Percentiles rank a stretch among this genome's conserved stretches.
phyloP scores from a whole-genome alignment of 2,113 vertebrate genomes.

The Hyaena hyaena region DNA sequence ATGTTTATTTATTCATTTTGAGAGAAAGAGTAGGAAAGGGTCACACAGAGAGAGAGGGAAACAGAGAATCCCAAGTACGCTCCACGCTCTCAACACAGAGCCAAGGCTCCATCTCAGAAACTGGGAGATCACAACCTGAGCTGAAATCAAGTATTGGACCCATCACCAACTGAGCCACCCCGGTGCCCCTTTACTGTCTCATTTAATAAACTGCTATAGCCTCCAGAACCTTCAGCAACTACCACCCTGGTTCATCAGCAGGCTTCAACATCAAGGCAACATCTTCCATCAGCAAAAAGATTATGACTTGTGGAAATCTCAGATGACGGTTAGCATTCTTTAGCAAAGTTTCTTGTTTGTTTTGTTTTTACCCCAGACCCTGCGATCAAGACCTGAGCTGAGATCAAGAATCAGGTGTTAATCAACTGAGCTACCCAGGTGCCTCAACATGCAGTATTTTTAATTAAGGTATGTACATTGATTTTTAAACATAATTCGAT shows the following conservation, averaged over 20 bases:
- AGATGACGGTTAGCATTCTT: not conserved
- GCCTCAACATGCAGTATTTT: not conserved
- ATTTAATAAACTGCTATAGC: not conserved
- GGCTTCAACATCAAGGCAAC: not conserved
- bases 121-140: too few relatives aligned
- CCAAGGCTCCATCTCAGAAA: too few relatives aligned
- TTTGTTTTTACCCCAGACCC: not conserved
- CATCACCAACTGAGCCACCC: too few relatives aligned
- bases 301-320: not conserved
- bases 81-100: too few relatives aligned
- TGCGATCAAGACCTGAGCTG: too few relatives aligned
- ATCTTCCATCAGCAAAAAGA: not conserved
- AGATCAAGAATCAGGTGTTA: too few relatives aligned
- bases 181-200: not conserved
- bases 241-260: not conserved
- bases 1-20: too few relatives aligned
- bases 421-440: too few relatives aligned
- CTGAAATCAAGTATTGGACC: too few relatives aligned
- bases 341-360: not conserved
- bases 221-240: not conserved
- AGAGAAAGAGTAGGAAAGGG: too few relatives aligned
- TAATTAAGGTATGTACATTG: not conserved
- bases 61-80: too few relatives aligned
- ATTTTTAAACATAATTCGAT: not conserved
- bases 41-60: too few relatives aligned